Conservation (phyloP, 2,888 invertebrate genomes). For the Pachycephus smyrnensis region DNA sequence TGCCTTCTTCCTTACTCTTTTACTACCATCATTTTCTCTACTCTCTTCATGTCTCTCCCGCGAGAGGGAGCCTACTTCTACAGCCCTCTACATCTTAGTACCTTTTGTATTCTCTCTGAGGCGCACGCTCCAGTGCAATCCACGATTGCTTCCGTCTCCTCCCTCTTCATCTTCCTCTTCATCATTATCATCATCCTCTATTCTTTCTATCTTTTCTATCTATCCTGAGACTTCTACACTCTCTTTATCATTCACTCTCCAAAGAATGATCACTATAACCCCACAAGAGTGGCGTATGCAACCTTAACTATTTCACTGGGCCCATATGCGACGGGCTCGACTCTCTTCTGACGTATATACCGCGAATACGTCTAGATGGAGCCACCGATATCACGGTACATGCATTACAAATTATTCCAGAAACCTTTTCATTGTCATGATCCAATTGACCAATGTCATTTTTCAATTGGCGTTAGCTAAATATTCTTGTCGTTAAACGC, state of each 20-base stretch:
- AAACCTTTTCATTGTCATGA: background rate
- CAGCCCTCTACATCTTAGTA: conserved; percentile 35
- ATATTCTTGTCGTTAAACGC: background rate
- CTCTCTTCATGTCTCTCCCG: conserved; percentile 18
- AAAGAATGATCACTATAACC: conserved; percentile 1
- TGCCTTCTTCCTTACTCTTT: background rate
- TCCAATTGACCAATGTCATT: background rate
- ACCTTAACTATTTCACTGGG: conserved; percentile 33
- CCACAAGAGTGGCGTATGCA: conserved; percentile 12
- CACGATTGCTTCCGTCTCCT: background rate
- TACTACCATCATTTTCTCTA: conserved; percentile 5
- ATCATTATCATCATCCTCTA: background rate
- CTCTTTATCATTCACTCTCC: background rate
- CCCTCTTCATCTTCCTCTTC: background rate
- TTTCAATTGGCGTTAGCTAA: background rate
- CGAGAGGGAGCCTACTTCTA: conserved; percentile 10
- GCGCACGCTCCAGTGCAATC: conserved; percentile 5
- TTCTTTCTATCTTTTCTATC: conserved; percentile 26
- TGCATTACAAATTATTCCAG: background rate
- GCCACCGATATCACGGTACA: conserved; percentile 26
- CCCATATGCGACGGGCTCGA: conserved; percentile 17
- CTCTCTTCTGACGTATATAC: conserved; percentile 10
- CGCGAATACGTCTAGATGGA: conserved; percentile 28
- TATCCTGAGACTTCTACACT: conserved; percentile 4
- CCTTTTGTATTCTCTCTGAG: conserved; percentile 16